Evolutionary conservation across 2,797 vertebrate species (phyloP), one percentile per base, ranked within the genome.

Genomic region (Chaetodon trifasciatus): DNA sequence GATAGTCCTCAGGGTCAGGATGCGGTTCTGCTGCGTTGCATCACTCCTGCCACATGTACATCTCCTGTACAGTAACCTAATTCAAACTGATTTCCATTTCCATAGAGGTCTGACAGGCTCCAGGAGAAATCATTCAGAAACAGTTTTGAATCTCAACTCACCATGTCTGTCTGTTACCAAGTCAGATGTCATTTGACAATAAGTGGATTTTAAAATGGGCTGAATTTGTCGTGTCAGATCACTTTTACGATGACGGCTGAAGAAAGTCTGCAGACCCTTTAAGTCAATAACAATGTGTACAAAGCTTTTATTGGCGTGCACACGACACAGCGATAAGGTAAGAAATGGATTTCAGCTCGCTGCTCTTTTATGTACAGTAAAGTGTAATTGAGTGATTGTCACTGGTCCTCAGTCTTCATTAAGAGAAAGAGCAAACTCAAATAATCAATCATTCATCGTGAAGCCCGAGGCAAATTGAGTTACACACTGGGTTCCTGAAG

Each of bases 361-460:
- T 42, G 67, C 47, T 66, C 63, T 66, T 80, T 85, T 78, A 81
- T 85, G 79, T 76, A 81, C 67, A 66, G 62, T 82, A 35, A 78
- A 85, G 69, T 71, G 68, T 73, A 83, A 91, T 82, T 65, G 85
- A 90, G 78, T 62, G 86, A 76, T 80, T 83, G 73, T 76, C 89
- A 42, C 73, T 23, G 42, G 49, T 76, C 70, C 92, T 95, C 90
- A 74, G 73, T 90, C 81, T 86, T 86, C 82, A 89, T 85, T 86
- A 78, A 66, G 68, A 46, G 65, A 79, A 67, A 61, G 73, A 79
- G 74, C 53, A 23, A 81, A 79, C 74, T 89, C 62, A 73, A 71
- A 84, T 85, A 79, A 90, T 89, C 84, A 94, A 75, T 88, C 78
- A 85, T 86, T 90, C 86, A 89, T 85, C 83, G 86, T 37, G 63